These are phyloP conservation scores for Syndactyla subalaris DNA, from an alignment of 2,797 vertebrate genomes.

Conservation along the genomic window DNA sequence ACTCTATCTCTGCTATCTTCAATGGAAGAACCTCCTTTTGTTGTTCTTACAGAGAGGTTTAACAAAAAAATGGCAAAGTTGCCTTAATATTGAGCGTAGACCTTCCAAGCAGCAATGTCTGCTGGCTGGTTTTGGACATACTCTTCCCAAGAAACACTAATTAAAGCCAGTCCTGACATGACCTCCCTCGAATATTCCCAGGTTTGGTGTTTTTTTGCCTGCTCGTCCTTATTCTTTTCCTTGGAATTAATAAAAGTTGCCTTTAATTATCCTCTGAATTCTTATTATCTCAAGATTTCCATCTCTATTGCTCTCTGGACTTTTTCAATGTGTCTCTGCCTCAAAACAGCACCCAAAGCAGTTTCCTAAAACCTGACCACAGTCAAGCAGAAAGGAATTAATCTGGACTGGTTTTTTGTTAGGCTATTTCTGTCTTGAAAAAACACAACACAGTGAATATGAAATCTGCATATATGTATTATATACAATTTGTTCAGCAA, in stretches of 20 bases:
- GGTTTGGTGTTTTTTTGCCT: neutral
- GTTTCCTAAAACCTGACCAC: neutral
- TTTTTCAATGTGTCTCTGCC: neutral
- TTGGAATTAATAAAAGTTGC: neutral
- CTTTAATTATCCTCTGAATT: neutral
- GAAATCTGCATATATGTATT: neutral
- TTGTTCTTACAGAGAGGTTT: neutral
- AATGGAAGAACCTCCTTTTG: neutral
- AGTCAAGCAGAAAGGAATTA: neutral
- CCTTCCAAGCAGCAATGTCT: neutral
- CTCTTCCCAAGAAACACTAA: neutral
- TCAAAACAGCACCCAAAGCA: neutral
- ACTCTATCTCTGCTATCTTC: neutral
- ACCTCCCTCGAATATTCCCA: fast-evolving
- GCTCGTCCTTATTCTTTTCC: neutral
- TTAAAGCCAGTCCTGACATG: neutral
- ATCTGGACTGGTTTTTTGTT: neutral
- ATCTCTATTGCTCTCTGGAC: neutral
- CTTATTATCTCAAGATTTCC: neutral
- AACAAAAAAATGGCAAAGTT: neutral
- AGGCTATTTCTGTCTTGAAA: neutral
- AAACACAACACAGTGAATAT: neutral
- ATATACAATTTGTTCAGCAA: conserved; percentile 17
- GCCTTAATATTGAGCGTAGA: neutral
- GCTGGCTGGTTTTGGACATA: neutral